A percentile compares a stretch with the other conserved stretches of the same genome.
These are phyloP conservation scores for Entomobrya multifasciata DNA, from an alignment of 2,888 invertebrate species.

Conservation along the genomic window DNA sequence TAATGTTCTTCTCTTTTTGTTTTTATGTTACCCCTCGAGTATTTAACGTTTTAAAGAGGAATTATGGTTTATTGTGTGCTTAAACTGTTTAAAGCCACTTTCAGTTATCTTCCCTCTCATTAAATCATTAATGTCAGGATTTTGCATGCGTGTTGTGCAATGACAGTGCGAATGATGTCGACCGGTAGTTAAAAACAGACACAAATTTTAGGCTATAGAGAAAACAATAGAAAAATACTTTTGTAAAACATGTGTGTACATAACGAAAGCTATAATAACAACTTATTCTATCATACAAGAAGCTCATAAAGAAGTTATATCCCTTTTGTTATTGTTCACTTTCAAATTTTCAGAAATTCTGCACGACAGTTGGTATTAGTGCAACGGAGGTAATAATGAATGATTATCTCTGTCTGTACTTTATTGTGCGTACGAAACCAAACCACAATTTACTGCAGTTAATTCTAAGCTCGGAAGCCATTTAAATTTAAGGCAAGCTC, in stretches of 20 bases:
- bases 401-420: conserved; percentile 37
- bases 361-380: background rate
- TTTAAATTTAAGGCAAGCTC: background rate
- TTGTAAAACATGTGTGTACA: background rate
- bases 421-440: conserved; percentile 14
- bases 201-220: background rate
- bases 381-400: conserved; percentile 19
- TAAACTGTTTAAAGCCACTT: conserved; percentile 37
- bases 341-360: conserved; percentile 6
- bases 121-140: background rate
- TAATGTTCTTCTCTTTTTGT: conserved; percentile 13
- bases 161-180: background rate
- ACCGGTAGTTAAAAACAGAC: background rate
- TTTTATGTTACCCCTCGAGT: background rate
- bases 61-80: conserved; percentile 23
- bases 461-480: too few relatives aligned
- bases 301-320: background rate
- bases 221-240: conserved; percentile 10
- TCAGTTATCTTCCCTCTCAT: background rate
- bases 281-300: too few relatives aligned
- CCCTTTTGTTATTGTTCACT: conserved; percentile 47
- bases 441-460: conserved; percentile 41
- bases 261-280: too few relatives aligned
- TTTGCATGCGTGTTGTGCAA: conserved; percentile 10
- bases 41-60: conserved; percentile 5